A percentile compares a stretch with the other conserved stretches of the same genome.
phyloP scores from a whole-genome alignment of 1,140 invertebrate species.

The Zaprionus capensis region DNA sequence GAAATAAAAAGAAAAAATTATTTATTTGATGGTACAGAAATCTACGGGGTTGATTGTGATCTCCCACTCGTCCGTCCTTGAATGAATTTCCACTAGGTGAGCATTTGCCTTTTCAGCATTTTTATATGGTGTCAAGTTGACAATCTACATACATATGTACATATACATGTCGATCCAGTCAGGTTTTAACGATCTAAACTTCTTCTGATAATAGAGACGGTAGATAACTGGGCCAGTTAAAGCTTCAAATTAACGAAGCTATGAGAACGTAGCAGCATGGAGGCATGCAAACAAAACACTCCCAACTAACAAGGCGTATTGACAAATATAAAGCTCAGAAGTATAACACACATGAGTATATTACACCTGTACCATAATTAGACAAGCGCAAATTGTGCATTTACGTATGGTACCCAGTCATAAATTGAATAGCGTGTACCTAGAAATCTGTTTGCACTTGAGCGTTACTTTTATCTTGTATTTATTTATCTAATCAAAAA shows the following conservation, averaged over 20 bases:
- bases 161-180: slow-evolving; percentile 6
- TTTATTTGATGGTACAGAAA: no score
- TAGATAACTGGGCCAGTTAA: slow-evolving; percentile 65
- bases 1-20: no score
- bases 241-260: slow-evolving; percentile 72
- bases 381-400: slow-evolving; percentile 57
- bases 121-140: background rate
- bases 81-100: no score
- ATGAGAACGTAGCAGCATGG: slow-evolving; percentile 50
- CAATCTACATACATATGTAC: background rate
- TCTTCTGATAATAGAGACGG: background rate
- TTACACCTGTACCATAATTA: slow-evolving; percentile 39
- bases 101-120: no score
- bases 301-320: slow-evolving; percentile 38
- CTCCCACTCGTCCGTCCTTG: no score
- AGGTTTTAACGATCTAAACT: background rate
- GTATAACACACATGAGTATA: background rate
- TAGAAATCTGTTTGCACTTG: slow-evolving; percentile 77
- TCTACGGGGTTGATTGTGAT: no score
- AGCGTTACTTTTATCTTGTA: slow-evolving; percentile 48
- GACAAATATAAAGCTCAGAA: slow-evolving; percentile 26
- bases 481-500: slow-evolving; percentile 65
- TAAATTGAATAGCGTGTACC: slow-evolving; percentile 34
- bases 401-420: slow-evolving; percentile 10
- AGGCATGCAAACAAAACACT: slow-evolving; percentile 57